Evolutionary conservation across 2,888 invertebrate genomes (phyloP).

Genomic region (Adelphocoris suturalis): DNA sequence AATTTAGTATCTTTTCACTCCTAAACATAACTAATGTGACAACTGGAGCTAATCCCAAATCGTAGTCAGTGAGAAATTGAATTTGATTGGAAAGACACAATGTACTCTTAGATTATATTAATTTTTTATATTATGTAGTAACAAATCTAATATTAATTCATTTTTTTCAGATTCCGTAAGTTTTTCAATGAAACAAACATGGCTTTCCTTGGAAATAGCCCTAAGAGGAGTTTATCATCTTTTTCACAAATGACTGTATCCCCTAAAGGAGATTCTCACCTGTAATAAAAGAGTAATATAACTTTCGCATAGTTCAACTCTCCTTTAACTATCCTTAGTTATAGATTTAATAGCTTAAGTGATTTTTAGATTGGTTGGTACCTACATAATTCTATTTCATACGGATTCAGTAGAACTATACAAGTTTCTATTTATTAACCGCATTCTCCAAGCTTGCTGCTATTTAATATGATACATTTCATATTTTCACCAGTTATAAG

Average conservation of each 20-base stretch:
- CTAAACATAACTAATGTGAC: too few relatives aligned
- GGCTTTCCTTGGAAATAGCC: slow-evolving; percentile 83
- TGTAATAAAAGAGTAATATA: slow-evolving; percentile 46
- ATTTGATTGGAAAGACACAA: too few relatives aligned
- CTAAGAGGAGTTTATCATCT: slow-evolving; percentile 89
- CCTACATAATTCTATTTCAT: neutral
- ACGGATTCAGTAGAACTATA: neutral
- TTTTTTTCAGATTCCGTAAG: slow-evolving; percentile 88
- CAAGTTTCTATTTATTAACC: neutral
- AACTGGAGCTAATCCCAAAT: too few relatives aligned
- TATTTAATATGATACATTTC: neutral
- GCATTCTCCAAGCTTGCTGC: neutral
- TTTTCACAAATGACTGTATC: slow-evolving; percentile 86
- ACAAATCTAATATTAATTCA: neutral
- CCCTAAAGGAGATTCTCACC: slow-evolving; percentile 48
- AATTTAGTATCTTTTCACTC: too few relatives aligned
- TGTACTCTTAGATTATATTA: too few relatives aligned
- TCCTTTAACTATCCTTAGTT: neutral
- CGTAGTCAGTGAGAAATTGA: neutral
- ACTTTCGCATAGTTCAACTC: neutral
- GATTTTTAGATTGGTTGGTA: neutral
- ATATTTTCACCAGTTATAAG: neutral
- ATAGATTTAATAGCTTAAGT: neutral
- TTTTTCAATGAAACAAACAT: slow-evolving; percentile 87
- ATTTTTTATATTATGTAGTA: too few relatives aligned